Evolutionary conservation across 1,140 invertebrate species (phyloP), one percentile per base, ranked within the genome.

Genomic region (Bradysia coprophila): DNA sequence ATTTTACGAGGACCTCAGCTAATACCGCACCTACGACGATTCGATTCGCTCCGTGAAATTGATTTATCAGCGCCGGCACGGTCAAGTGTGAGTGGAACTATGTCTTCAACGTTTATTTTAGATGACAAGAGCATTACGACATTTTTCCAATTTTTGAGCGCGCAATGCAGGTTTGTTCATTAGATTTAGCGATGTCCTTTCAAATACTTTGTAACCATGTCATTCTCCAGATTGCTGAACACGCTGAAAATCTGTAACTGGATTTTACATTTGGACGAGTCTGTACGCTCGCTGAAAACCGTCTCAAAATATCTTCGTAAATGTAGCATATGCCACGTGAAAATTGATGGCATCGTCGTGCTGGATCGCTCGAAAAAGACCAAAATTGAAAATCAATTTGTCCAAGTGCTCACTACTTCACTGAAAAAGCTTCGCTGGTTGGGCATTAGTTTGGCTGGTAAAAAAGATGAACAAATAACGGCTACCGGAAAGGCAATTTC

Each of bases 1-100:
- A 61, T 59, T n/a, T 49, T 69, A 5, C 54, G 65, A 9, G 67
- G 67, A 0, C 65, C 67, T 1, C 59, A 67, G 28, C 43, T 71
- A 3, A 46, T 71, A 6, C 64, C 65, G 1, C 66, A 67, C 49
- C 53, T 69, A 10, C 54, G 60, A 0, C 64, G 64, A 10, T 67
- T 69, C 46, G 63, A 63, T 3, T 59, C 59, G 9, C 53, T 71
- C 9, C 62, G 65, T 45, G 67, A 71, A 46, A 51, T 69, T 1
- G 66, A 69, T 34, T 49, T 71, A 8, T 64, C 63, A 34, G 44
- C 44, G 10, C 44, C 46, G 44, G 44, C 44, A 21, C 13, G 41
- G 41, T 48, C 46, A 21, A 42, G 46, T 11, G 13, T 48, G 2
- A 44, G 42, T 8, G 44, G 44, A 37, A 21, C 44, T 21, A 42